Evolutionary conservation across 2,797 vertebrate species (phyloP), one percentile per base, ranked within the genome.

Genomic region (Diplodus puntazzo): DNA sequence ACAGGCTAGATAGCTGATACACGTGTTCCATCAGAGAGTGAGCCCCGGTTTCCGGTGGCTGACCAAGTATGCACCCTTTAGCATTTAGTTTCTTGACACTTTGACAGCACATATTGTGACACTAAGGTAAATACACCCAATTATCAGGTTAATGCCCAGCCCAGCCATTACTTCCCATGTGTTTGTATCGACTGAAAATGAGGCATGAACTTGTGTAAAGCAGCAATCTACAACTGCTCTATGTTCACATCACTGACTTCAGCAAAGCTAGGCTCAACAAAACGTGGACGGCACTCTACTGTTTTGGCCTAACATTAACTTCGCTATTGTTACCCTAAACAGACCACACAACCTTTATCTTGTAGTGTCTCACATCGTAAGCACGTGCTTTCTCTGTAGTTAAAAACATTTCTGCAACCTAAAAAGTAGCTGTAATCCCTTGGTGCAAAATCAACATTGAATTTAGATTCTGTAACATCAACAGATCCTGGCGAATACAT

Each of bases 1-100:
- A 89, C 79, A 83, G 70, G 80, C 86, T 86, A 87, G 84, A 92
- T 84, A 84, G 91, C 87, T 80, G 82, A 92, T 92, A 94, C 93
- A 95, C 94, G 94, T 95, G 94, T 94, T 95, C 91, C 91, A 90
- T 77, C 77, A 84, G 66, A 85, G 77, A 68, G 83, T 69, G 77
- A 86, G 81, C 75, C 77, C 80, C 66, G 68, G 91, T 92, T 94
- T 95, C 94, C 92, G 89, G 89, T 92, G 81, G 74, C 87, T 92
- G 88, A 89, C 87, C 90, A 82, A 87, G 75, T 87, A 86, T 87
- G 82, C 79, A 79, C 58, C 53, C 70, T 81, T 81, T 66, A 78
- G 67, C 68, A 77, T 81, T 80, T 78, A 55, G 66, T 61, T 68
- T 82, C 79, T 27, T 75, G 67, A 81, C 73, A 84, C 78, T 67